Percentiles rank a stretch among this genome's conserved stretches.
Evolutionary conservation across 2,888 invertebrate species (phyloP).

Genomic region (Hololepta plana): DNA sequence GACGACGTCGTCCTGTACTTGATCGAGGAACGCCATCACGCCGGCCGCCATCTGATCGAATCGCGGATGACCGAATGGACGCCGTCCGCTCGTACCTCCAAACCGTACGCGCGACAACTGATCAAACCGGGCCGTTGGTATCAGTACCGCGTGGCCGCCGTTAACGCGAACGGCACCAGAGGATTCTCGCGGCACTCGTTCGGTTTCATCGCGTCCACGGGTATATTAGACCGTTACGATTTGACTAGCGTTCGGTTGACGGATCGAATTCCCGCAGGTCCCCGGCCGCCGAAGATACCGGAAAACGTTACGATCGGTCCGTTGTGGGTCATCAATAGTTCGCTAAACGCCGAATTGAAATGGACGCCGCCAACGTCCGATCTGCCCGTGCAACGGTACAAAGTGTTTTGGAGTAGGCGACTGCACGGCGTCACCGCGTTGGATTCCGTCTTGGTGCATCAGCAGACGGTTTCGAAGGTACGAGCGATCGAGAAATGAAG

Average conservation of each 20-base stretch:
- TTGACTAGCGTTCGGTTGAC: constrained; percentile 4
- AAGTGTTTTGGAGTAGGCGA: constrained; percentile 56
- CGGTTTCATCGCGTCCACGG: constrained; percentile 37
- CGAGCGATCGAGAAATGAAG: too few species aligned
- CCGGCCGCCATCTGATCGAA: constrained; percentile 45
- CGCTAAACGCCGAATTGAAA: constrained; percentile 38
- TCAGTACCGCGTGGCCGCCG: constrained; percentile 58
- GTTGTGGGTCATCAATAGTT: constrained; percentile 26
- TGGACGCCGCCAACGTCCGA: constrained; percentile 57
- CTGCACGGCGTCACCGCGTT: constrained; percentile 39
- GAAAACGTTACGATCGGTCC: constrained; percentile 38
- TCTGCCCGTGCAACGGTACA: constrained; percentile 50
- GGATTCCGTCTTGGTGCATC: constrained; percentile 44
- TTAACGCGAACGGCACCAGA: constrained; percentile 50
- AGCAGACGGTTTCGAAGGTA: constrained; percentile 43
- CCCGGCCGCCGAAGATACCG: constrained; percentile 42
- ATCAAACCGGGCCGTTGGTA: constrained; percentile 59
- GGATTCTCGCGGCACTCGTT: constrained; percentile 47
- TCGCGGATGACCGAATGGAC: constrained; percentile 45
- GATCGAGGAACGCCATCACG: constrained; percentile 51
- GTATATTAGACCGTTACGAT: constrained; percentile 9
- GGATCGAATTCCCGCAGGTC: constrained; percentile 22
- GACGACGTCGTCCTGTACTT: constrained; percentile 30
- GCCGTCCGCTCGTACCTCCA: constrained; percentile 32
- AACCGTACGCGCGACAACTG: constrained; percentile 34